Evolutionary conservation across 2,888 invertebrate species (phyloP).

Genomic region (Cheilosia soror): DNA sequence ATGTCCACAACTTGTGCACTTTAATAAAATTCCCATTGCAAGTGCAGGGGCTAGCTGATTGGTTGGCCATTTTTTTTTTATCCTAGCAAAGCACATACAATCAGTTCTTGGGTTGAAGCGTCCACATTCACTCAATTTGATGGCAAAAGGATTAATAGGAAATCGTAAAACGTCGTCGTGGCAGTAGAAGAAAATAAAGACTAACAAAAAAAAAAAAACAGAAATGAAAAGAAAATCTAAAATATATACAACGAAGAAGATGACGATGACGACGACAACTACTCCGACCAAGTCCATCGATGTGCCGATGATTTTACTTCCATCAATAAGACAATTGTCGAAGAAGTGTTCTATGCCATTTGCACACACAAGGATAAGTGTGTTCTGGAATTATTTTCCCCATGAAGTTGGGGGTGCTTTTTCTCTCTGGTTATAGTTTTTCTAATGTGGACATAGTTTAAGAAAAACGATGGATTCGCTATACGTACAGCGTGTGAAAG

Average conservation of each 20-base stretch:
- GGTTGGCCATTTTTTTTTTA: slow-evolving; percentile 13
- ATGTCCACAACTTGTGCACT: slow-evolving; percentile 62
- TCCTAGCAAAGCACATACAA: not conserved
- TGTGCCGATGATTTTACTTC: slow-evolving; percentile 60
- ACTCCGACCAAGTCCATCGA: slow-evolving; percentile 27
- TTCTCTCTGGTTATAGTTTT: slow-evolving; percentile 4
- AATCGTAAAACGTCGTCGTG: slow-evolving; percentile 48
- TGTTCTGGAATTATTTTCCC: slow-evolving; percentile 36
- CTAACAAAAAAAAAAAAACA: slow-evolving; percentile 18
- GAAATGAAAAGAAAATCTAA: slow-evolving; percentile 24
- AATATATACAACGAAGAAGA: slow-evolving; percentile 2
- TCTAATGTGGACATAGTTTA: slow-evolving; percentile 42
- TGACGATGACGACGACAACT: slow-evolving; percentile 22
- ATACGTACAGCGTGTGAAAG: slow-evolving; percentile 17
- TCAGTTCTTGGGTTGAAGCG: not conserved
- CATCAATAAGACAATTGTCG: slow-evolving; percentile 73
- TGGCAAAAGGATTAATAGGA: slow-evolving; percentile 61
- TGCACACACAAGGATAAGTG: slow-evolving; percentile 48
- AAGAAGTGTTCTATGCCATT: slow-evolving; percentile 61
- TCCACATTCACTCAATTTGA: slow-evolving; percentile 42
- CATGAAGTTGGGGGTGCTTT: not conserved
- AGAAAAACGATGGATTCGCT: slow-evolving; percentile 19
- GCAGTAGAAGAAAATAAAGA: slow-evolving; percentile 59
- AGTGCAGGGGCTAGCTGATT: slow-evolving; percentile 32
- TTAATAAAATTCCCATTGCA: slow-evolving; percentile 66